Percentiles rank a stretch among this genome's conserved stretches.
Conservation (phyloP, 2,888 invertebrate species). For the Melipona beecheii region DNA sequence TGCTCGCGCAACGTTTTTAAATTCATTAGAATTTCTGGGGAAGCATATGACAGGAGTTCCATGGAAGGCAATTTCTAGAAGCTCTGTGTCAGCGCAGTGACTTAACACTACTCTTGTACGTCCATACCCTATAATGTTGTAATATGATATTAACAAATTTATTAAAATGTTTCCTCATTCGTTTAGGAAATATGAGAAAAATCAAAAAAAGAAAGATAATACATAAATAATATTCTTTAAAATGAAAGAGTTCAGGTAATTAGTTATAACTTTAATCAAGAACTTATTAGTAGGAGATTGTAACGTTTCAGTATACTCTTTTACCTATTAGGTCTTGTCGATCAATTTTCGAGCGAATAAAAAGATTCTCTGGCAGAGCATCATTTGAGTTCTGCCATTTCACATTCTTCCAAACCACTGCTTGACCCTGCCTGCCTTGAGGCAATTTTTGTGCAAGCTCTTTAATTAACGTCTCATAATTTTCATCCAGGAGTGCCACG, state of each 20-base stretch:
- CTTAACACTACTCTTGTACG: slow-evolving; percentile 78
- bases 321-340: slow-evolving; percentile 81
- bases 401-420: slow-evolving; percentile 78
- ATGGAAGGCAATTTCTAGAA: slow-evolving; percentile 80
- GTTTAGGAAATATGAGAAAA: not conserved
- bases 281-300: slow-evolving; percentile 21
- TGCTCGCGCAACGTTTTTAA: slow-evolving; percentile 74
- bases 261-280: slow-evolving; percentile 22
- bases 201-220: not conserved
- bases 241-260: not conserved
- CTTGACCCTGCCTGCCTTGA: slow-evolving; percentile 78
- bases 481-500: slow-evolving; percentile 75
- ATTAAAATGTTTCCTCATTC: not conserved
- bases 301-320: slow-evolving; percentile 27
- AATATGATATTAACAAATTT: not conserved
- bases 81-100: slow-evolving; percentile 80
- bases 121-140: slow-evolving; percentile 75
- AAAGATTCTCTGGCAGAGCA: slow-evolving; percentile 76
- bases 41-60: slow-evolving; percentile 82
- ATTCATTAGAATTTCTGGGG: slow-evolving; percentile 77
- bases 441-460: slow-evolving; percentile 76
- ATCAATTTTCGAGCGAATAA: slow-evolving; percentile 73
- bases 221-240: not conserved
- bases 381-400: slow-evolving; percentile 46
- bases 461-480: slow-evolving; percentile 69